Evolutionary conservation across 2,888 invertebrate genomes (phyloP).

Genomic region (Malthinus seriepunctatus): DNA sequence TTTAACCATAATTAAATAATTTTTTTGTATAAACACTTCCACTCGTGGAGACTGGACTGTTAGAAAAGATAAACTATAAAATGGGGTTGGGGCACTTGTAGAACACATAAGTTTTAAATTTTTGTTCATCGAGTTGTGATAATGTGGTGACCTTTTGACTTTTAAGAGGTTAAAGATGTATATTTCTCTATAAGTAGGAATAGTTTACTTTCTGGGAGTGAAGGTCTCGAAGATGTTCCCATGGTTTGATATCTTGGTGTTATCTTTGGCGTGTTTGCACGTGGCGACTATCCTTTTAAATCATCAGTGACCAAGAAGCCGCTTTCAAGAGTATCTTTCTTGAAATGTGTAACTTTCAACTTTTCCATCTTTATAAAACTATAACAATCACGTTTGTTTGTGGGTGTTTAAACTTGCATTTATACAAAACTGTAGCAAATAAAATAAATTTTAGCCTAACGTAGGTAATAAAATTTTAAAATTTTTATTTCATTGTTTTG

Average conservation of each 20-base stretch:
- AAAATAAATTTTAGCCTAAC: too few relatives aligned
- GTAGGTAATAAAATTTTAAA: too few relatives aligned
- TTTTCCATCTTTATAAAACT: too few relatives aligned
- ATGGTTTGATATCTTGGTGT: conserved; percentile 33
- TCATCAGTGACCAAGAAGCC: conserved; percentile 41
- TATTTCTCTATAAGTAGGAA: not conserved
- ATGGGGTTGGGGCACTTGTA: too few relatives aligned
- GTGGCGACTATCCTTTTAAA: conserved; percentile 48
- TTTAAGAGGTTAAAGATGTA: too few relatives aligned
- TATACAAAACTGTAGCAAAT: too few relatives aligned
- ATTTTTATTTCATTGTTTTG: too few relatives aligned
- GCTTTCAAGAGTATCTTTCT: conserved; percentile 27
- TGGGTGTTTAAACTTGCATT: not conserved
- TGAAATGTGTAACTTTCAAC: not conserved
- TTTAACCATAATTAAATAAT: conserved; percentile 18
- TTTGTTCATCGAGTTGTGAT: too few relatives aligned
- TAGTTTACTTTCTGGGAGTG: conserved; percentile 18
- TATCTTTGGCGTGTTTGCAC: conserved; percentile 51
- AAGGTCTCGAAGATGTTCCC: conserved; percentile 35
- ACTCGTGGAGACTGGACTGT: too few relatives aligned
- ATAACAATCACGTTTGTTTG: not conserved
- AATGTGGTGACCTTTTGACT: too few relatives aligned
- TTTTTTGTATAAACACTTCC: not conserved
- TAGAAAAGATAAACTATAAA: too few relatives aligned
- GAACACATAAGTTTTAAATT: too few relatives aligned